Evolutionary conservation across 2,888 invertebrate species (phyloP).

Genomic region (Julus scandinavius): DNA sequence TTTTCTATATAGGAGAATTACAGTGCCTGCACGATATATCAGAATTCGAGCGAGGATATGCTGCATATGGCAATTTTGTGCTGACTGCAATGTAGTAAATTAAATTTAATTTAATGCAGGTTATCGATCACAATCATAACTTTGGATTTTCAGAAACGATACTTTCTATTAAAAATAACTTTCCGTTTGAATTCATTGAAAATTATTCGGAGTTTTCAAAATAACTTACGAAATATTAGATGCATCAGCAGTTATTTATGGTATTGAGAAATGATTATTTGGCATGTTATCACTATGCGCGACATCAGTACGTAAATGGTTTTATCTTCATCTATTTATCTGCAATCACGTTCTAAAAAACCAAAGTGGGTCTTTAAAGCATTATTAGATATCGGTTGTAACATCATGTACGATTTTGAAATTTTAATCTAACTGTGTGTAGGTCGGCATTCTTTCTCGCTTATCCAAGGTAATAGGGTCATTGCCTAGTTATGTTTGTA

Average conservation of each 20-base stretch:
- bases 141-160: too few relatives aligned
- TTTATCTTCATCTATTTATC: background rate
- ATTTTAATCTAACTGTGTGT: background rate
- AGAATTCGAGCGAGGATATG: too few relatives aligned
- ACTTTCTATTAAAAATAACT: too few relatives aligned
- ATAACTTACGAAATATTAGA: background rate
- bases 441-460: background rate
- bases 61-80: too few relatives aligned
- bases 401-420: background rate
- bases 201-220: background rate
- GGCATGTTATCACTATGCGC: background rate
- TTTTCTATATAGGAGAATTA: too few relatives aligned
- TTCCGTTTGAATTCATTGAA: too few relatives aligned
- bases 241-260: background rate
- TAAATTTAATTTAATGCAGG: too few relatives aligned
- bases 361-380: background rate
- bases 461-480: conserved; percentile 3
- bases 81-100: too few relatives aligned
- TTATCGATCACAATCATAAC: too few relatives aligned
- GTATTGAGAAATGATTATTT: background rate
- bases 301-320: background rate
- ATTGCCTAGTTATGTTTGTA: background rate
- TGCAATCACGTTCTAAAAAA: background rate
- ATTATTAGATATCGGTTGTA: background rate
- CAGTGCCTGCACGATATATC: too few relatives aligned